Conservation (phyloP, 2,797 vertebrate species). For the Astyanax mexicanus region DNA sequence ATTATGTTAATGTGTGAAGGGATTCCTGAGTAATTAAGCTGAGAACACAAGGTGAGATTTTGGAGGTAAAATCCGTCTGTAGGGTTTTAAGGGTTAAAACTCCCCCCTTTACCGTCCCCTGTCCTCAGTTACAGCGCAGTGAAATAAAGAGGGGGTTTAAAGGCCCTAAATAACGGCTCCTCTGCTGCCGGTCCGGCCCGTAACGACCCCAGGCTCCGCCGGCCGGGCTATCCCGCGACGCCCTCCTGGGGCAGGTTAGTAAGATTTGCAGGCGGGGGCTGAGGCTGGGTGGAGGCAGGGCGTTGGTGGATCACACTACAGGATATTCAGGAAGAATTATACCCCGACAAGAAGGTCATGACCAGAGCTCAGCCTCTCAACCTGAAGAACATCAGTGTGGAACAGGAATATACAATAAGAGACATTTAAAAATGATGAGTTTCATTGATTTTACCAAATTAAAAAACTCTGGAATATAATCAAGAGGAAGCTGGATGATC, state of each 20-base stretch:
- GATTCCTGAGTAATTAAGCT: too few relatives aligned
- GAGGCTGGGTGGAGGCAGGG: slow-evolving; percentile 40
- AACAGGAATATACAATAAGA: too few relatives aligned
- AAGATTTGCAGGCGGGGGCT: slow-evolving; percentile 42
- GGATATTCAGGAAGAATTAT: slow-evolving; percentile 57
- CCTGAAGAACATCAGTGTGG: slow-evolving; percentile 67
- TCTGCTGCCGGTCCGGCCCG: slow-evolving; percentile 2
- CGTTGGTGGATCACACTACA: slow-evolving; percentile 47
- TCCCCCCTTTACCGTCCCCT: slow-evolving; percentile 18
- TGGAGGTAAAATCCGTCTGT: too few relatives aligned
- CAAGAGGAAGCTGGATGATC: too few relatives aligned
- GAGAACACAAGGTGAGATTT: too few relatives aligned
- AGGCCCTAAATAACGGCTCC: slow-evolving; percentile 38
- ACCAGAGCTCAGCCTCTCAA: slow-evolving; percentile 56
- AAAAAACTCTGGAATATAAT: too few relatives aligned
- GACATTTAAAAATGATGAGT: too few relatives aligned
- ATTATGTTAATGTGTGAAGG: too few relatives aligned
- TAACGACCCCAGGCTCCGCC: slow-evolving; percentile 19
- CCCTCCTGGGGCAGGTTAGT: slow-evolving; percentile 52
- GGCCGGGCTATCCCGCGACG: slow-evolving; percentile 30
- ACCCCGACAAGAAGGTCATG: slow-evolving; percentile 67
- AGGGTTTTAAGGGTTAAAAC: too few relatives aligned
- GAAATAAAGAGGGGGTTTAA: slow-evolving; percentile 54
- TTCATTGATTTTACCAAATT: too few relatives aligned
- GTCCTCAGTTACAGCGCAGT: slow-evolving; percentile 37